Conservation (phyloP, 1,140 invertebrate species). For the Zaprionus davidi region DNA sequence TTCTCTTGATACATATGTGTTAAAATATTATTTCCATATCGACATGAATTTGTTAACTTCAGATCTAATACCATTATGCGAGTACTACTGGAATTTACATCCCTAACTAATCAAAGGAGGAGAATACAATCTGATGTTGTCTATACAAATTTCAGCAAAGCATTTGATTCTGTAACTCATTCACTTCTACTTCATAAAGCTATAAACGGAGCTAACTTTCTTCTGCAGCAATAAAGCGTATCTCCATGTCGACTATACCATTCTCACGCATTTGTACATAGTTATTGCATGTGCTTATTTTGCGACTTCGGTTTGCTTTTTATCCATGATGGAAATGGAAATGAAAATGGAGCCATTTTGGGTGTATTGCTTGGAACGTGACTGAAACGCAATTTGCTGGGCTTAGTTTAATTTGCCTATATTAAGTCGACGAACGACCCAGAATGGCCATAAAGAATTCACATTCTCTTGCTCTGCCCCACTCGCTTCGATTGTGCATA, state of each 20-base stretch:
- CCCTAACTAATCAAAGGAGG: too few relatives aligned
- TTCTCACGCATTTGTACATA: background rate
- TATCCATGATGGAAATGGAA: constrained; percentile 48
- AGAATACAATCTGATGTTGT: too few relatives aligned
- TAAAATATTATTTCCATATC: too few relatives aligned
- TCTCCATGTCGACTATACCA: background rate
- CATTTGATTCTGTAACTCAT: too few relatives aligned
- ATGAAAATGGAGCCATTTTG: constrained; percentile 73
- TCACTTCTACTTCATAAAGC: too few relatives aligned
- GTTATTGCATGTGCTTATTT: constrained; percentile 69
- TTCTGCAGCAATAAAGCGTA: constrained; percentile 12
- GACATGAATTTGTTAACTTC: too few relatives aligned
- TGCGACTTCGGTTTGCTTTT: constrained; percentile 50
- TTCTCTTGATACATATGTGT: too few relatives aligned
- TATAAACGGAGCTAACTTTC: background rate
- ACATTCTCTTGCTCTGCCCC: constrained; percentile 4
- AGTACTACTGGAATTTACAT: too few relatives aligned
- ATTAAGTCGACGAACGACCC: constrained; percentile 52
- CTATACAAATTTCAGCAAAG: too few relatives aligned
- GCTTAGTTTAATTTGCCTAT: constrained; percentile 81
- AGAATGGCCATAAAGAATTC: constrained; percentile 52
- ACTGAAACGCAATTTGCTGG: constrained; percentile 73
- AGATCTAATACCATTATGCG: too few relatives aligned
- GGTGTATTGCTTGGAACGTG: constrained; percentile 61
- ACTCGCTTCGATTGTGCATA: constrained; percentile 19